phyloP scores from a whole-genome alignment of 1,140 invertebrate species.

The Wiebesia pumilae region DNA sequence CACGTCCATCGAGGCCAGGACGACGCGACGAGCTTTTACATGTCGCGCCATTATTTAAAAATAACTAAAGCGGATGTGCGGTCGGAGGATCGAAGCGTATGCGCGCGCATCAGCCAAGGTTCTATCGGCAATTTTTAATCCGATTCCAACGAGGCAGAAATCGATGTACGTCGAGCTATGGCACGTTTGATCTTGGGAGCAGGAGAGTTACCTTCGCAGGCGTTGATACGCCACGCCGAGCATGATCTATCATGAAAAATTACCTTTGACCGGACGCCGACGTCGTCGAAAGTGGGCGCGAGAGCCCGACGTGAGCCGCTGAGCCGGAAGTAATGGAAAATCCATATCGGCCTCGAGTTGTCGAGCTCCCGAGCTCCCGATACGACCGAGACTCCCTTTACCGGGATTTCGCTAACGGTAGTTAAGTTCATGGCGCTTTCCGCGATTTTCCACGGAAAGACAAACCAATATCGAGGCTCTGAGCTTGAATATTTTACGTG shows the following conservation, averaged over 20 bases:
- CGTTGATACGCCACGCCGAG: conserved; percentile 67
- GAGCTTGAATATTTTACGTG: too few relatives aligned
- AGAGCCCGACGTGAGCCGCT: not conserved
- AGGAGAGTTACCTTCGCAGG: conserved; percentile 64
- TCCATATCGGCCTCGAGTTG: conserved; percentile 60
- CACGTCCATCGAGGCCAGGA: not conserved
- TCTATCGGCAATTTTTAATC: conserved; percentile 51
- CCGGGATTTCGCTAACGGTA: too few relatives aligned
- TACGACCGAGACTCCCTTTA: too few relatives aligned
- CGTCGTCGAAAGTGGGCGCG: conserved; percentile 49
- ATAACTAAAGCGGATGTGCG: not conserved
- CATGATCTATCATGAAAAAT: conserved; percentile 75
- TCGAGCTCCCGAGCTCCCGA: not conserved
- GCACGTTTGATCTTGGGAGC: conserved; percentile 72
- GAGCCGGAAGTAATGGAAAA: conserved; percentile 69
- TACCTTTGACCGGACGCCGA: conserved; percentile 72
- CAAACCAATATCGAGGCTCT: too few relatives aligned
- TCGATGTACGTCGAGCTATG: conserved; percentile 54
- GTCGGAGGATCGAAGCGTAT: not conserved
- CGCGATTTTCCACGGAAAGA: too few relatives aligned
- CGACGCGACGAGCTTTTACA: too few relatives aligned
- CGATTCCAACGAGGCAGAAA: not conserved
- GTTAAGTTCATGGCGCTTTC: too few relatives aligned
- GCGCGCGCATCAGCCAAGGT: not conserved
- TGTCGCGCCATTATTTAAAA: conserved; percentile 2